Evolutionary conservation across 2,888 invertebrate genomes (phyloP).

Genomic region (Liodrosophila aerea): DNA sequence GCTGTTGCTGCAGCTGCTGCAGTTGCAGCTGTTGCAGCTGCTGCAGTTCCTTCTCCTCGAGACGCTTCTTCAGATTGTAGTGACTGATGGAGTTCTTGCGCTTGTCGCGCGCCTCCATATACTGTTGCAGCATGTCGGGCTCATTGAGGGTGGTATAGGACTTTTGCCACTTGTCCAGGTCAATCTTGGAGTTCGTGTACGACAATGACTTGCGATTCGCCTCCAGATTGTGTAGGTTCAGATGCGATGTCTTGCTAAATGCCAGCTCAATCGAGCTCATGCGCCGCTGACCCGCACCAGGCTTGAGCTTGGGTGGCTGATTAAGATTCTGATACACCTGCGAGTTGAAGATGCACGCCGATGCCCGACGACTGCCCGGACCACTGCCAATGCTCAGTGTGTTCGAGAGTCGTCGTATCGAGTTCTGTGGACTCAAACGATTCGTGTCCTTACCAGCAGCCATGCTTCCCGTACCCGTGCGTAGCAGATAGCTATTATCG

Average conservation of each 20-base stretch:
- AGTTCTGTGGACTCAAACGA: slow-evolving; percentile 88
- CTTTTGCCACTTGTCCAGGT: slow-evolving; percentile 82
- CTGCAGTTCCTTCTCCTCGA: slow-evolving; percentile 59
- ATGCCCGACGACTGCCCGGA: slow-evolving; percentile 77
- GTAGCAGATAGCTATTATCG: slow-evolving; percentile 86
- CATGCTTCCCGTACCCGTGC: too few species aligned
- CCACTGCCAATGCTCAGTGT: slow-evolving; percentile 76
- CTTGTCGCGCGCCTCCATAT: slow-evolving; percentile 79
- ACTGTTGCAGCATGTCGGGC: slow-evolving; percentile 81
- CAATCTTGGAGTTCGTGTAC: slow-evolving; percentile 81
- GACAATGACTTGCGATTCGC: slow-evolving; percentile 81
- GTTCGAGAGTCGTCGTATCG: slow-evolving; percentile 83
- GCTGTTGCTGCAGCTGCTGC: slow-evolving; percentile 56
- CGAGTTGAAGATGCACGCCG: slow-evolving; percentile 81
- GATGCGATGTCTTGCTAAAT: slow-evolving; percentile 81
- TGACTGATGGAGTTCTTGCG: slow-evolving; percentile 79
- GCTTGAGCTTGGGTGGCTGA: slow-evolving; percentile 80
- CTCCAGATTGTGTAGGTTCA: slow-evolving; percentile 81
- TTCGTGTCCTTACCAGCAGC: slow-evolving; percentile 86
- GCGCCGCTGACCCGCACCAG: slow-evolving; percentile 71
- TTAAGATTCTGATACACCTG: slow-evolving; percentile 82
- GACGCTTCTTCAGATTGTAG: slow-evolving; percentile 69
- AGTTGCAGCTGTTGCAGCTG: slow-evolving; percentile 65
- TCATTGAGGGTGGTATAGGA: slow-evolving; percentile 80
- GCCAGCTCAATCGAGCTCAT: slow-evolving; percentile 82